Evolutionary conservation across 1,140 invertebrate species (phyloP), one percentile per base, ranked within the genome.

Genomic region (Zaprionus ghesquierei): DNA sequence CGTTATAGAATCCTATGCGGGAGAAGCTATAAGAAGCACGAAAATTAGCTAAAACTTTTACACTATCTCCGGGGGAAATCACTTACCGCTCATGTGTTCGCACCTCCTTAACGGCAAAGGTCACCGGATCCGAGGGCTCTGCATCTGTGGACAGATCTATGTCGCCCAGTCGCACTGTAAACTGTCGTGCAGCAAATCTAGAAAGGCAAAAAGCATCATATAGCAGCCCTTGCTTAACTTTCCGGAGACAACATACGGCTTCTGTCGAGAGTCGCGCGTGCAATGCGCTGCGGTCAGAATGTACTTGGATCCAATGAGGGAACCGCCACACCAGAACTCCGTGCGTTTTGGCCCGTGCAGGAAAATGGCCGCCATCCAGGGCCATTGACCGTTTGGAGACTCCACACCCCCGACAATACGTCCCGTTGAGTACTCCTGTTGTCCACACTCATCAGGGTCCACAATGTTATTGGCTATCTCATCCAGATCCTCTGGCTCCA

Each of bases 271-370:
- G 91, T 98, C 97, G 75, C 96, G 94, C 1, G 96, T 98, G 89
- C 97, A 98, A 94, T 99, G 98, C 13, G 97, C 97, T 1, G 97
- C 97, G 0, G 98, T 98, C 0, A 98, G 93, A 25, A 98, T 94
- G 84, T 98, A 96, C 62, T 94, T 94, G 12, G 94, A 92, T 9
- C 95, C 95, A 31, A 99, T 96, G 6, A 99, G 93, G 0, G 97
- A 97, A 2, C 97, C 98, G 0, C 97, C 98, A 82, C 98, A 98
- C 96, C 97, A 98, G 93, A 98, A 98, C 92, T 98, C 97, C 0
- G 96, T 96, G 15, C 96, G 94, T 72, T 96, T 94, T 27, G 95
- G 95, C 8, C 97, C 97, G 82, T 97, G 96, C 22, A 98, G 93
- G 87, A 97, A 98, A 72, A 98, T 97, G 1, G 97, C 97, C 1